Conservation (phyloP, 2,113 vertebrate genomes). For the Rafetus swinhoei region DNA sequence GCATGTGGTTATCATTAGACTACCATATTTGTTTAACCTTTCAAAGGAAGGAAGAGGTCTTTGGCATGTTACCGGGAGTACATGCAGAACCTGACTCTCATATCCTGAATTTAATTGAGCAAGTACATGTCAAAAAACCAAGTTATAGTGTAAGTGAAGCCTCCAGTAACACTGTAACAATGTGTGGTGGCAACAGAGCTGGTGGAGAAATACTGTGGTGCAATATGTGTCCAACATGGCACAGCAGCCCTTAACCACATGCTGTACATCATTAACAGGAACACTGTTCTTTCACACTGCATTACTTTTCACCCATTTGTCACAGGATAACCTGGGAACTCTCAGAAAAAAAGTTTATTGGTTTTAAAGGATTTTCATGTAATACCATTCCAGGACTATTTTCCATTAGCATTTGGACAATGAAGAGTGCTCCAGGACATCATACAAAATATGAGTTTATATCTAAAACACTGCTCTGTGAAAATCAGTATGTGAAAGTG, state of each 20-base stretch:
- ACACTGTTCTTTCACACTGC: not conserved
- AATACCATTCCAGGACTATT: not conserved
- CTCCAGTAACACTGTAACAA: not conserved
- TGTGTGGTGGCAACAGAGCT: fast-evolving
- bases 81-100: conserved; percentile 40
- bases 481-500: not conserved
- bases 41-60: conserved; percentile 63
- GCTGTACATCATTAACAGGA: not conserved
- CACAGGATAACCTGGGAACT: not conserved
- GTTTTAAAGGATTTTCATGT: not conserved
- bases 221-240: not conserved
- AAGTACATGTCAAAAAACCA: conserved; percentile 24
- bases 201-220: fast-evolving
- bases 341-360: not conserved
- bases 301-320: not conserved
- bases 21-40: conserved; percentile 62
- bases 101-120: conserved; percentile 49
- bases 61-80: conserved; percentile 9
- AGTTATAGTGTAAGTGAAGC: not conserved
- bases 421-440: not conserved
- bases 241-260: not conserved
- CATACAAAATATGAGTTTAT: not conserved
- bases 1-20: conserved; percentile 42
- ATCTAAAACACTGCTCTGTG: not conserved
- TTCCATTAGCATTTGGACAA: not conserved